A percentile compares a stretch with the other conserved stretches of the same genome.
Evolutionary conservation across 2,888 invertebrate species (phyloP).

Genomic region (Dichetophora obliterata): DNA sequence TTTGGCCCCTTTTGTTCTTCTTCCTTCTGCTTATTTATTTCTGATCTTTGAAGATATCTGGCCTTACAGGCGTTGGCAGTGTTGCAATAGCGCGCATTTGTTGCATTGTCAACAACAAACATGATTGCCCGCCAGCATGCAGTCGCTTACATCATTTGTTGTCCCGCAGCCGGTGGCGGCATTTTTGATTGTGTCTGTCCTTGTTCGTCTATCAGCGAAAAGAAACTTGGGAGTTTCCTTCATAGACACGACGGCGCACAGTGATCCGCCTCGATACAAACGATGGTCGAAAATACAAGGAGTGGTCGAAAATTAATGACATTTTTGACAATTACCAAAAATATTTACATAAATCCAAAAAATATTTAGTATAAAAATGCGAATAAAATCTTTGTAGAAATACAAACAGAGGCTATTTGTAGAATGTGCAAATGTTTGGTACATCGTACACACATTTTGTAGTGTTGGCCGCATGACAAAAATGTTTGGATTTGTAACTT

Average conservation of each 20-base stretch:
- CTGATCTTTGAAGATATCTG: slow-evolving; percentile 2
- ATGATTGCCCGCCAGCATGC: slow-evolving; percentile 4
- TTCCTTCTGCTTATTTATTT: not conserved
- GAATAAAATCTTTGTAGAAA: too few species aligned
- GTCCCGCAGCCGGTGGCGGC: not conserved
- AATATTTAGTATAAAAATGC: too few species aligned
- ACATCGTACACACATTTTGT: too few species aligned
- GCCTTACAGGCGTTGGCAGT: not conserved
- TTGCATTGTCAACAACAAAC: not conserved
- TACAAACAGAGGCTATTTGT: too few species aligned
- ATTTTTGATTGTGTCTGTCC: not conserved
- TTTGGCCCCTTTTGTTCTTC: not conserved
- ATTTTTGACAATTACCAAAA: too few species aligned
- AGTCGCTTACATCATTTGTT: not conserved
- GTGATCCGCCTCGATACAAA: too few species aligned
- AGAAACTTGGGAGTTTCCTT: not conserved
- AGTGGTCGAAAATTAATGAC: too few species aligned
- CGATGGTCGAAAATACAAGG: too few species aligned
- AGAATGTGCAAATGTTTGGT: too few species aligned
- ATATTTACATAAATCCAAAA: too few species aligned
- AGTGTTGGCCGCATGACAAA: too few species aligned
- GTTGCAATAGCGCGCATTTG: slow-evolving; percentile 2
- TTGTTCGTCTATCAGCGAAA: not conserved
- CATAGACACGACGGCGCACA: not conserved
- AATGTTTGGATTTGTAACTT: too few species aligned